Percentiles rank a stretch among this genome's conserved stretches.
These are phyloP conservation scores for Dicerorhinus sumatrensis DNA, from an alignment of 2,113 vertebrate species.

Conservation along the genomic window DNA sequence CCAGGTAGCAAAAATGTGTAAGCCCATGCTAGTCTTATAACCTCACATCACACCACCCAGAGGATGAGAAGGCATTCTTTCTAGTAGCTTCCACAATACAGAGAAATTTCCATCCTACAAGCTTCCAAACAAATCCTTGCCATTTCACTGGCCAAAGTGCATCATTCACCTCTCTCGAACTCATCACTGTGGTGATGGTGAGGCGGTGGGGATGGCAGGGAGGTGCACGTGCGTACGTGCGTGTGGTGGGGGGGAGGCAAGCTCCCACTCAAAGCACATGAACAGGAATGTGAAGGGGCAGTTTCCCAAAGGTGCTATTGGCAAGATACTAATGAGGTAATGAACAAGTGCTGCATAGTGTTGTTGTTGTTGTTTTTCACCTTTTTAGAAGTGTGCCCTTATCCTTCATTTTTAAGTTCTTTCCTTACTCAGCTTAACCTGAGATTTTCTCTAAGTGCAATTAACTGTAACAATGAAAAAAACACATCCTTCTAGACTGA, in stretches of 20 bases:
- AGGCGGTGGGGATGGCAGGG: not conserved
- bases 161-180: not conserved
- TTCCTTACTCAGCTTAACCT: not conserved
- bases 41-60: not conserved
- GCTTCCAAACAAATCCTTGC: not conserved
- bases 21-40: not conserved
- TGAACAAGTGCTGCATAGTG: not conserved
- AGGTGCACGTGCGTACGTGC: not conserved
- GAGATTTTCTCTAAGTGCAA: not conserved
- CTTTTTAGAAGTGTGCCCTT: not conserved
- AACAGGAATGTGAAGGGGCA: not conserved
- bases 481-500: not conserved
- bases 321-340: not conserved
- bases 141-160: not conserved
- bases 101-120: not conserved
- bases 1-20: not conserved
- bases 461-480: constrained; percentile 38
- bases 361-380: not conserved
- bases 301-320: not conserved
- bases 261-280: not conserved
- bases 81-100: not conserved
- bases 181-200: no score
- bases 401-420: constrained; percentile 8
- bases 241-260: not conserved
- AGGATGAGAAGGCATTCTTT: not conserved